Percentiles rank a stretch among this genome's conserved stretches.
Evolutionary conservation across 1,140 invertebrate species (phyloP).

Genomic region (Amphibalanus amphitrite): DNA sequence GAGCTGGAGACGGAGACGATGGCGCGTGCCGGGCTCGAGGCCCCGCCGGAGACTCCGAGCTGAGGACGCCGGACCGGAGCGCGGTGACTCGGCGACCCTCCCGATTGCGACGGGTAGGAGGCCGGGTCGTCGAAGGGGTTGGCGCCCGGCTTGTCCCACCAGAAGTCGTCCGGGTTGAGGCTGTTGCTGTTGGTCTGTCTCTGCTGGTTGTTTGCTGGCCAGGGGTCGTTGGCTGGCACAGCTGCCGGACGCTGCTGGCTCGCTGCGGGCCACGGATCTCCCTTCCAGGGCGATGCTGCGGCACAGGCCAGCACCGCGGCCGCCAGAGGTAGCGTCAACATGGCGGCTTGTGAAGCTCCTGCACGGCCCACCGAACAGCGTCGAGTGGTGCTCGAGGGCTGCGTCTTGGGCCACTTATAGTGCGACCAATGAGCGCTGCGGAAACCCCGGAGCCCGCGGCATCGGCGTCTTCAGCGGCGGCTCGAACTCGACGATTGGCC

Average conservation of each 20-base stretch:
- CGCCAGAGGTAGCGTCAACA: background rate
- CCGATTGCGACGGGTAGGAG: background rate
- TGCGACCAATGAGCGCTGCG: background rate
- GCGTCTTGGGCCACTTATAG: background rate
- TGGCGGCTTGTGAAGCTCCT: background rate
- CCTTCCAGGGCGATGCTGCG: background rate
- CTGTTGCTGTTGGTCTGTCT: background rate
- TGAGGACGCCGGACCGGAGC: background rate
- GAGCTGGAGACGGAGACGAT: background rate
- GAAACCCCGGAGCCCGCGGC: background rate
- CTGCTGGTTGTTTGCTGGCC: background rate
- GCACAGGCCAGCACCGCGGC: background rate
- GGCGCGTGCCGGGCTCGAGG: too few relatives aligned
- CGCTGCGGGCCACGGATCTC: background rate
- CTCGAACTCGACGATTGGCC: background rate
- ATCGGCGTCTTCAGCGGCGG: background rate
- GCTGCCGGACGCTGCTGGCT: background rate
- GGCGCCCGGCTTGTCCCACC: background rate
- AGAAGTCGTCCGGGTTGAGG: background rate
- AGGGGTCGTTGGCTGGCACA: too few relatives aligned
- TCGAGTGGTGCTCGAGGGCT: background rate
- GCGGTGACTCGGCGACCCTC: too few relatives aligned
- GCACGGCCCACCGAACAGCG: too few relatives aligned
- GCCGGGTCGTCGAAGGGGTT: background rate
- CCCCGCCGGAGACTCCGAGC: background rate